Evolutionary conservation across 2,888 invertebrate species (phyloP), one percentile per base, ranked within the genome.

Genomic region (Aphidius colemani): DNA sequence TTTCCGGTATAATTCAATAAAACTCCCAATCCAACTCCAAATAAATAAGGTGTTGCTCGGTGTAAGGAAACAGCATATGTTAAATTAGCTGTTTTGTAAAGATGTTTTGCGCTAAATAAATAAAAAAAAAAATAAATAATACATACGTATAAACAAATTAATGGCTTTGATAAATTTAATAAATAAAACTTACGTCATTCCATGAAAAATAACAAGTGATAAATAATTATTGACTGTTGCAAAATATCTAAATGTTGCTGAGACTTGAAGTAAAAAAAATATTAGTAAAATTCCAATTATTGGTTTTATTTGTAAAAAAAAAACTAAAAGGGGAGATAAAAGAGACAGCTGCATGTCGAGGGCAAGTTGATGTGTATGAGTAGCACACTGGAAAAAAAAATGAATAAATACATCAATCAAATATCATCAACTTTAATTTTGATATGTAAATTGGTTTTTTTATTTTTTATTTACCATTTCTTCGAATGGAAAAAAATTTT

Each of bases 301-400:
- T 0, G 86, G 84, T 66, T 85, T 86, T 7, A 85, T 84, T 66
- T 87, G 86, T 65, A 89, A 82, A 4, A 88, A 82, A 85, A 90
- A 89, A 1, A 91, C 86, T 2, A 91, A 76, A 5, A 89, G 75
- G 1, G 90, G 88, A 11, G 89, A 88, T 5, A 90, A 70, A 57
- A 90, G 79, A 8, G 89, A 89, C 8, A 92, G 83, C 78, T 92
- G 92, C 85, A 91, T 87, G 75, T 92, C 91, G 71, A 92, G 75
- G 0, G 91, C 91, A 67, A 91, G 77, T 73, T 91, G 91, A 75
- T 92, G 89, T 0, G 90, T 90, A 81, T 90, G 90, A 1, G 90
- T 88, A 30, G 91, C 90, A 74, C 92, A 92, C 92, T 92, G 80
- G 9, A 82, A 82, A 18, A 30, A 13, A 50, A 56, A 51, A 40